Conservation (phyloP, 2,797 vertebrate genomes). For the Myotis myotis region DNA sequence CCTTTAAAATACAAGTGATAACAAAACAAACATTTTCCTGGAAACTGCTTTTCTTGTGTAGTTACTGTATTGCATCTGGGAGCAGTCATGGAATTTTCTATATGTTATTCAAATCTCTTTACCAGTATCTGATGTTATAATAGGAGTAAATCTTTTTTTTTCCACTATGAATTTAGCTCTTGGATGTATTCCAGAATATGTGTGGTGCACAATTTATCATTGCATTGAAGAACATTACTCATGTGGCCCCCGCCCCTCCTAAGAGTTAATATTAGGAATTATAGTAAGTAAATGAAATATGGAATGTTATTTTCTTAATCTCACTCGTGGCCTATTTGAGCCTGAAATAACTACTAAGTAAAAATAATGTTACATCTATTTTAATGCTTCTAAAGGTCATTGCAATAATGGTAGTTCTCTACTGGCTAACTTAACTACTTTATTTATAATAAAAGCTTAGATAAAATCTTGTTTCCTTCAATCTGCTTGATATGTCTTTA, state of each 20-base stretch:
- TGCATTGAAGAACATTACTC: background rate
- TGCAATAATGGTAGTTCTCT: constrained; percentile 13
- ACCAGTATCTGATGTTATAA: constrained; percentile 49
- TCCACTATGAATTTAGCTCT: constrained; percentile 38
- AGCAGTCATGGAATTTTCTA: constrained; percentile 53
- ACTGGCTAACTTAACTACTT: background rate
- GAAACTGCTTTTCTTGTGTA: constrained; percentile 4
- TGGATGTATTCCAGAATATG: constrained; percentile 39
- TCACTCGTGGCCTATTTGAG: background rate
- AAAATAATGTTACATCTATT: constrained; percentile 1
- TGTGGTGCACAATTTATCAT: background rate
- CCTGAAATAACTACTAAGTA: constrained; percentile 31
- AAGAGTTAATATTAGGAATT: background rate
- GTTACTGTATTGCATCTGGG: constrained; percentile 54
- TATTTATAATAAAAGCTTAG: constrained; percentile 42
- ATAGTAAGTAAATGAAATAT: constrained; percentile 9
- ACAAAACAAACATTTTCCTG: background rate
- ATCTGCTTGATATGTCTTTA: background rate
- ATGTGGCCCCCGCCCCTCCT: background rate
- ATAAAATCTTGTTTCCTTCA: background rate
- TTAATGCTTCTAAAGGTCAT: constrained; percentile 43
- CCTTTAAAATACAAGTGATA: constrained; percentile 1
- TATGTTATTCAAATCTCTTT: constrained; percentile 61
- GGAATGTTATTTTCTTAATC: constrained; percentile 34
- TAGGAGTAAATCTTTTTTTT: background rate